Base-by-base conservation (phyloP, 2,888 invertebrate genomes). In the Slavum lentiscoides region DNA sequence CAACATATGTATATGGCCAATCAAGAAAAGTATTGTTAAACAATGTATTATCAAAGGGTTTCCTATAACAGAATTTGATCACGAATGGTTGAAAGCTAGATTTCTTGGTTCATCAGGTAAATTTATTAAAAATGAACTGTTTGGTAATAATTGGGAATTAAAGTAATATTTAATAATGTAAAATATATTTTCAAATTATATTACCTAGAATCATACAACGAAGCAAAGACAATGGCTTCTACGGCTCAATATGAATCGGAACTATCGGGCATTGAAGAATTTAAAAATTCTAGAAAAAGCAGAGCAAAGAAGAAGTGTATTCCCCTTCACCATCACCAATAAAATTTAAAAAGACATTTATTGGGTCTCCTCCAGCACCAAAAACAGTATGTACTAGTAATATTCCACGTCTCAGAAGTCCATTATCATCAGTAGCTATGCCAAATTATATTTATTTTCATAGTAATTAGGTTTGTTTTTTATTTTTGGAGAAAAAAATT, bases 41-140 rank as follows among this genome's bases (percentile, higher is more conserved):
- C 64, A 64, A 30, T 64, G 64, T 37, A 64, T 64, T 19, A 37
- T 64, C 6, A 64, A 64, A 64, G 37, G 37, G 30, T 37, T 37
- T 37, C 64, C 64, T 30, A 64, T 64, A 64, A 64, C 64, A 17
- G 64, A 64, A 64, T 64, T 64, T 64, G 64, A 64, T 37, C 64
- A 64, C 37, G 19, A 8, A 64, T 64, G 7, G 30, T 64, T 64
- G 30, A 64, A 64, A 64, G 15, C 37, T 62, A 62, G 62, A 62
- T 15, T 64, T 64, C 64, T 64, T 37, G 30, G 30, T 64, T 64
- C 19, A 64, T 30, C 37, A 19, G 30, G 64, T 64, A 64, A 64
- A 9, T 64, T 64, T 9, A 53, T 53, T 53, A 53, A 53, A 64
- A 15, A 64, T 37, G 3, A 39, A 39, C 39, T 64, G 4, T 64